A percentile compares a stretch with the other conserved stretches of the same genome.
Evolutionary conservation across 2,888 invertebrate genomes (phyloP).

Genomic region (Xestia c-nigrum): DNA sequence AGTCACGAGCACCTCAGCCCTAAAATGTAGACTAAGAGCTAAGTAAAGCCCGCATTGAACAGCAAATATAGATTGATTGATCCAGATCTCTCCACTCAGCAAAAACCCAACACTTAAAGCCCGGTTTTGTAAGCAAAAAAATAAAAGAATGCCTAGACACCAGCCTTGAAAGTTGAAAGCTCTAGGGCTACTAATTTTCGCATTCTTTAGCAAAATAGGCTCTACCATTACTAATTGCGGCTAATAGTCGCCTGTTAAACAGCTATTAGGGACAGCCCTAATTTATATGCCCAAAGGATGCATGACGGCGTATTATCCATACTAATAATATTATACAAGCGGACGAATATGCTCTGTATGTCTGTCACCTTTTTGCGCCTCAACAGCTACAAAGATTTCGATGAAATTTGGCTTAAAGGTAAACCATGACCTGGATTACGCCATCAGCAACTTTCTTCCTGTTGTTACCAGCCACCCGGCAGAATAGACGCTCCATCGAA

Average conservation of each 20-base stretch:
- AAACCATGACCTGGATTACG: background rate
- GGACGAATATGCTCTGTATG: background rate
- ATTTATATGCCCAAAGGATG: slow-evolving; percentile 48
- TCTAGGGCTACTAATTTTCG: slow-evolving; percentile 18
- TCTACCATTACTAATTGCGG: slow-evolving; percentile 32
- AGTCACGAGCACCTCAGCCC: background rate
- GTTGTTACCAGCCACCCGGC: too few relatives aligned
- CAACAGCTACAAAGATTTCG: background rate
- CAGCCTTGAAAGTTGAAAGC: slow-evolving; percentile 9
- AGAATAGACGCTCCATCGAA: too few relatives aligned
- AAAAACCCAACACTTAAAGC: slow-evolving; percentile 7
- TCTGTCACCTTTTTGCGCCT: background rate
- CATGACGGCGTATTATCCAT: slow-evolving; percentile 23
- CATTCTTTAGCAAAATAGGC: slow-evolving; percentile 37
- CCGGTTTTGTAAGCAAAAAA: slow-evolving; percentile 19
- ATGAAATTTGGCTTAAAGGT: background rate
- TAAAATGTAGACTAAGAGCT: background rate
- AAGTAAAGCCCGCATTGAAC: slow-evolving; percentile 31
- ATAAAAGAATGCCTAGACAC: background rate
- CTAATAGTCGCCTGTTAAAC: slow-evolving; percentile 32
- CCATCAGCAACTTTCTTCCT: background rate
- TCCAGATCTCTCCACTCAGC: slow-evolving; percentile 2
- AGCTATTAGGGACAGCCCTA: slow-evolving; percentile 26
- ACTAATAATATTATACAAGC: background rate
- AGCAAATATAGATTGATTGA: slow-evolving; percentile 32